These are phyloP conservation scores for Bufo gargarizans DNA, from an alignment of 2,113 vertebrate species.

Conservation along the genomic window DNA sequence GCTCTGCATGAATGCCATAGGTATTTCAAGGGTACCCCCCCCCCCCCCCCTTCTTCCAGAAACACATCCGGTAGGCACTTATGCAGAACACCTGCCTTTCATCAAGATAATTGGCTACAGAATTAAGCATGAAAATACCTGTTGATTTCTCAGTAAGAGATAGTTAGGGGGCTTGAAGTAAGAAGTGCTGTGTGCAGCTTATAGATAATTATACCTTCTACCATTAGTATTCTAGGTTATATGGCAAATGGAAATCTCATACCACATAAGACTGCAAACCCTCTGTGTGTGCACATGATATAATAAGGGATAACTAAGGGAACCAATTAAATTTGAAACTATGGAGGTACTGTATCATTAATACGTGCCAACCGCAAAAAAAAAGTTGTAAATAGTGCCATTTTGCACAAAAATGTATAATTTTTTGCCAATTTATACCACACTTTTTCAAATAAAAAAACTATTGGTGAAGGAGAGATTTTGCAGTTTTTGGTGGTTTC, in stretches of 20 bases:
- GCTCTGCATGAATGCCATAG: neutral
- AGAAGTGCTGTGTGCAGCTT: neutral
- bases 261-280: neutral
- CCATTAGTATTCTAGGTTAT: constrained; percentile 2
- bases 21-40: neutral
- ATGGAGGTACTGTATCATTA: too few species aligned
- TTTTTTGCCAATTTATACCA: too few species aligned
- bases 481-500: too few species aligned
- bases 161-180: constrained; percentile 35
- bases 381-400: too few species aligned
- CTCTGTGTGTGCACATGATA: neutral
- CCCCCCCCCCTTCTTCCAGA: neutral
- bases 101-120: constrained; percentile 20
- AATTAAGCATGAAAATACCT: constrained; percentile 33
- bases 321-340: neutral
- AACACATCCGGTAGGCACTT: neutral
- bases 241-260: constrained; percentile 12
- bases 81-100: constrained; percentile 5
- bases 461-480: too few species aligned
- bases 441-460: too few species aligned
- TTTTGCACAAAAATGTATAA: too few species aligned
- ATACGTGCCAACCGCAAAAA: too few species aligned
- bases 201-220: constrained; percentile 29
- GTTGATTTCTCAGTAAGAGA: constrained; percentile 31
- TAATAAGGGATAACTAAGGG: too few species aligned